Evolutionary conservation across 2,113 vertebrate species (phyloP), one percentile per base, ranked within the genome.

Genomic region (Tyrannus savana): DNA sequence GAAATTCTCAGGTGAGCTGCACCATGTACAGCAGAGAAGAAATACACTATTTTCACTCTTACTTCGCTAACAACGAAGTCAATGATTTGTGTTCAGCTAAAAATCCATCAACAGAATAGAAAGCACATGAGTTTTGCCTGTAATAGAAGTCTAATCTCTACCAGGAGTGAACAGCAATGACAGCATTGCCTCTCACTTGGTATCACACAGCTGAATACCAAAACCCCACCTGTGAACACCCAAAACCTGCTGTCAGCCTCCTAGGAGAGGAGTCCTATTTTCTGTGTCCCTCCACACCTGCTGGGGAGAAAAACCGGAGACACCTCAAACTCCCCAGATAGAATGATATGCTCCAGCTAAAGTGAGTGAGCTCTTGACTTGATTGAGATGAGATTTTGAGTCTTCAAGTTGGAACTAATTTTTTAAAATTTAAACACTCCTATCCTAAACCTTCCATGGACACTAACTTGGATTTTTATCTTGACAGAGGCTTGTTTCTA

Each of bases 191-290:
- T 72, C n/a, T 42, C 22, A 35, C 52, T 39, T 35, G 46, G 1
- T 69, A 33, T 55, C 86, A 89, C 44, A 52, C 13, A 71, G 56
- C 24, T 64, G 83, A 94, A 85, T 37, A 80, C 13, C 10, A 58
- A 53, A 85, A 35, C 16, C 30, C 7, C 28, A 83, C 15, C 37
- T 15, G 22, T 0, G 0, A n/a, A 76, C 0, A 2, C n/a, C 21
- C 62, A 72, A 52, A 44, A 63, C 9, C 37, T 18, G 3, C 8
- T 22, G 19, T 68, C 31, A 41, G 44, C 52, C 24, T 55, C 55
- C 9, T 39, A 12, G 4, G 14, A 88, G 59, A 16, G 18, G 7
- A 9, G 7, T 56, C 12, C 4, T 27, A 2, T 52, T 80, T 80
- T 73, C 75, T 77, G 12, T 42, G 63, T 12, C 30, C 19, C 23